Percentiles rank a stretch among this genome's conserved stretches.
Evolutionary conservation across 2,797 vertebrate species (phyloP).

Genomic region (Bovichtus diacanthus): DNA sequence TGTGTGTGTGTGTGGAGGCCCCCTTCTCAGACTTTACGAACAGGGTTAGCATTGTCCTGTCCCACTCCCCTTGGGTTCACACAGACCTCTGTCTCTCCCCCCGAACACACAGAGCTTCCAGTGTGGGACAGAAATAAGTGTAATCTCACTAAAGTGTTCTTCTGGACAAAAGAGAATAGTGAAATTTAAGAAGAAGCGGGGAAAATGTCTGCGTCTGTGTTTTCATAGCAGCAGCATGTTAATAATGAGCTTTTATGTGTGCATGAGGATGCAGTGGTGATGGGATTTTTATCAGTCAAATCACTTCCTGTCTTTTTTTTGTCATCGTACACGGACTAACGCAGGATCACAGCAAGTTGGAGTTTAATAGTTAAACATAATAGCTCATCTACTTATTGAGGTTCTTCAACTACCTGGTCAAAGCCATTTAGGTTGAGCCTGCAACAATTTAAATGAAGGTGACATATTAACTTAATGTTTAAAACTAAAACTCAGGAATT

Average conservation of each 20-base stretch:
- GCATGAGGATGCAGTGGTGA: neutral
- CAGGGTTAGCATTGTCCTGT: slow-evolving; percentile 80
- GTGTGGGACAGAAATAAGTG: slow-evolving; percentile 73
- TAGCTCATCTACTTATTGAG: neutral
- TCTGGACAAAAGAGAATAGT: slow-evolving; percentile 35
- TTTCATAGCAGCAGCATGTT: neutral
- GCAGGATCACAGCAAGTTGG: neutral
- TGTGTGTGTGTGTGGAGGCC: slow-evolving; percentile 48
- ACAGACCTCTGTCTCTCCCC: slow-evolving; percentile 67
- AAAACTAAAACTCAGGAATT: neutral
- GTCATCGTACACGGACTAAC: neutral
- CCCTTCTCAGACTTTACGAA: slow-evolving; percentile 70
- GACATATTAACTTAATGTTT: neutral
- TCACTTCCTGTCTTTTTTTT: neutral
- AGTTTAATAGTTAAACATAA: neutral
- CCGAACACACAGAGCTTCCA: slow-evolving; percentile 74
- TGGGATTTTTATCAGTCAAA: neutral
- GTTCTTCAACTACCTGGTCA: no score
- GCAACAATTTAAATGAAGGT: neutral
- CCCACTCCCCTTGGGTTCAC: slow-evolving; percentile 64
- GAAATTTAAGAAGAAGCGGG: slow-evolving; percentile 38
- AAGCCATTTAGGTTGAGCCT: neutral
- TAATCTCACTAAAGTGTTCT: slow-evolving; percentile 66
- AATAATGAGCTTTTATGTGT: no score
- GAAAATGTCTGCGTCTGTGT: slow-evolving; percentile 17